Evolutionary conservation across 2,113 vertebrate species (phyloP).

Genomic region (Xiphophorus hellerii): DNA sequence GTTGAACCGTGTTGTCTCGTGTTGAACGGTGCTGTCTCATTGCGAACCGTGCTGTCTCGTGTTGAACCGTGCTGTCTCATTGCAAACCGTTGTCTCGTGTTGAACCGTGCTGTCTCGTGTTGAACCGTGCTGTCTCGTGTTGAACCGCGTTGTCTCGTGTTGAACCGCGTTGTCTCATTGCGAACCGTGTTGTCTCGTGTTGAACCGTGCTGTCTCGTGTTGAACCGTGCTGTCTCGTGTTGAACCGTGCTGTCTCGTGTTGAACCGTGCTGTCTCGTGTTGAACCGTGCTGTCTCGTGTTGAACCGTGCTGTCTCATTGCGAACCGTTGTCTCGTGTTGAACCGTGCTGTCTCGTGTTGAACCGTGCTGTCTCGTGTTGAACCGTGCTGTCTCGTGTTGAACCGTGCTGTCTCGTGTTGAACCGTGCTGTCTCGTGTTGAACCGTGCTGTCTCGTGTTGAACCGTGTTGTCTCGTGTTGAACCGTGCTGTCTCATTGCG

Average conservation of each 20-base stretch:
- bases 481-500: slow-evolving; percentile 20
- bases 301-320: slow-evolving; percentile 1
- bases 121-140: slow-evolving; percentile 48
- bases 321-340: slow-evolving; percentile 31
- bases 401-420: slow-evolving; percentile 11
- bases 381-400: too few relatives aligned
- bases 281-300: too few relatives aligned
- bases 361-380: too few relatives aligned
- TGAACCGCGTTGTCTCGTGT: too few relatives aligned
- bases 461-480: slow-evolving; percentile 10
- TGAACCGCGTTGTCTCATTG: slow-evolving; percentile 1
- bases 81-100: slow-evolving; percentile 31
- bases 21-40: too few relatives aligned
- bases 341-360: background rate
- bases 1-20: slow-evolving; percentile 40
- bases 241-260: slow-evolving; percentile 2
- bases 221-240: too few relatives aligned
- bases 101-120: slow-evolving; percentile 2
- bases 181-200: slow-evolving; percentile 51
- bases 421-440: slow-evolving; percentile 20
- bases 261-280: slow-evolving; percentile 28
- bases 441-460: too few relatives aligned
- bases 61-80: background rate
- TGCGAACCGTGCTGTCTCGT: rapidly evolving
- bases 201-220: too few relatives aligned